Base-by-base conservation (phyloP, 2,888 invertebrate species). In the Prosapia bicincta region DNA sequence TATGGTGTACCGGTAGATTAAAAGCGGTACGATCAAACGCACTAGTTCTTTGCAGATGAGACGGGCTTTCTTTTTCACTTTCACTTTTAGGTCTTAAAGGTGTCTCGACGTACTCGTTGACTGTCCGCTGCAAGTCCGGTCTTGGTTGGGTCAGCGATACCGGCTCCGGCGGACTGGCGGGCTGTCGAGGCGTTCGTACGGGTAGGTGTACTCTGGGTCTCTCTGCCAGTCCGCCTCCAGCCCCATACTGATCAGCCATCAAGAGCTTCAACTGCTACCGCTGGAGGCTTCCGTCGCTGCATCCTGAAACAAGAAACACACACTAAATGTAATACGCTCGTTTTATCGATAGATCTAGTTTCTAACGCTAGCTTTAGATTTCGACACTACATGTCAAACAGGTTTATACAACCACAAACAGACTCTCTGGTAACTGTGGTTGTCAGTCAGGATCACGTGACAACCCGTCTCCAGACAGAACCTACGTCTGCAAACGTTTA, bases 91-190 rank as follows among this genome's bases (percentile, higher is more conserved):
- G 88, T 84, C 89, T 89, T 83, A 92, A 88, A 81, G 93, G 95
- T 81, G 95, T 94, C 86, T 97, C 97, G 87, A 97, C 95, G 89
- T 97, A 97, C 86, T 96, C 95, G 89, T 97, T 97, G 85, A 91
- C 91, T 85, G 91, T 90, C 84, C 94, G 93, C 82, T 96, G 95
- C 85, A 96, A 89, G 82, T 94, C 93, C 82, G 96, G 95, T 85
- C 96, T 89, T 82, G 96, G 96, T 85, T 88, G 87, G 76, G 88
- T 85, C 78, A 90, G 86, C 78, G 89, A 87, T 78, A 90, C 90
- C 79, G 85, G 76, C 30, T 32, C 81, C 79, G 79, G 72, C 74
- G 77, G 43, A 69, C 71, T 74, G 30, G 72, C 77, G 54, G 80
- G 79, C 78, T 77, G 79, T 74, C 85, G 85, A 77, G 81, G 82